Evolutionary conservation across 2,888 invertebrate species (phyloP), one percentile per base, ranked within the genome.

Genomic region (Ennomos fuscantarius): DNA sequence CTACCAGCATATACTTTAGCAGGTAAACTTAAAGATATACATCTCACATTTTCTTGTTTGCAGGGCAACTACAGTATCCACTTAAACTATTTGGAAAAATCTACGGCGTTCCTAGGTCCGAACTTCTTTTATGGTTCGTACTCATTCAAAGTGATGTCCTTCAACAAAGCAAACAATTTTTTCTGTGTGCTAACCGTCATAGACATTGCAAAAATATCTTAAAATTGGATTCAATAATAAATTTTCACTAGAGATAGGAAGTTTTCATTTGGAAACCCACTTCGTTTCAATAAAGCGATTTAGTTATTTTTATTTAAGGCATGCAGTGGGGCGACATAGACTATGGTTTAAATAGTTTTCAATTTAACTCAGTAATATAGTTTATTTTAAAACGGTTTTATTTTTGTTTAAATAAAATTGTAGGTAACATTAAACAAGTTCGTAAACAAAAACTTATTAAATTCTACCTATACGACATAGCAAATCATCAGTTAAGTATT

Each of bases 111-210:
- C 67, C 70, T 90, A 53, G 87, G 89, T 1, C 59, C 74, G 6
- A 84, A 65, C 31, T 90, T 89, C 72, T 90, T 90, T 70, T 89
- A 88, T 67, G 87, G 87, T 13, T 72, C 69, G 10, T 89, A 84
- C 62, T 61, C 59, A 15, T 89, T 87, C 59, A 89, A 83, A 73
- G 71, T 78, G 1, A 75, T 78, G 41, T 74, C 78, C 1, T 82
- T 74, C 48, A 89, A 87, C 55, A 84, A 81, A 54, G 65, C 66
- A 8, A 76, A 74, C 48, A 89, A 89, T 69, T 81, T 89, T 60
- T 82, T 87, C 54, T 89, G 89, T 65, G 70, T 83, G 1, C 55
- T 74, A 11, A 32, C 69, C 8, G 46, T 62, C 37, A 5, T 83
- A 0, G 71, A 65, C 36, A 40, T 84, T 1, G 69, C 60, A 44